Evolutionary conservation across 1,140 invertebrate genomes (phyloP), one percentile per base, ranked within the genome.

Genomic region (Pararge aegeria): DNA sequence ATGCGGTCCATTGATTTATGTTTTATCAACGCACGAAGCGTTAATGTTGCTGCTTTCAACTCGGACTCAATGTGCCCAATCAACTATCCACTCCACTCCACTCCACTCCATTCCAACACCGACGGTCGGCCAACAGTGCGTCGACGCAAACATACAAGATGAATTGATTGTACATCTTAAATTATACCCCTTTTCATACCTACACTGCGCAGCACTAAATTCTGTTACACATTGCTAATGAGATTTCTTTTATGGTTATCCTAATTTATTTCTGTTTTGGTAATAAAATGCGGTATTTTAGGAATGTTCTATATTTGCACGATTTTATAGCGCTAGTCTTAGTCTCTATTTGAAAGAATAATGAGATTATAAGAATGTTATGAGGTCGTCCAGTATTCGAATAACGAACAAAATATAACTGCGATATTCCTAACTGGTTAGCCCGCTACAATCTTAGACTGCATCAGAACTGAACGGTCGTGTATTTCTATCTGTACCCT

Each of bases 1-100:
- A 58, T 54, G 53, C 38, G 30, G 50, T 50, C 46, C 61, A 73
- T 73, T 73, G 70, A 73, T 73, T 73, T 67, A 69, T 68, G 67
- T 61, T 50, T 66, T 66, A 67, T 70, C 70, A 68, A 57, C 46
- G 64, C 34, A 21, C 62, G 55, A 70, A 54, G 64, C 61, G 61
- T 67, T 70, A 67, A 62, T 53, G 61, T 64, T 54, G 48, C 53
- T 62, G 54, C 53, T 66, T 55, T 56, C 53, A 60, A 55, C 60
- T 62, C 55, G 55, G 57, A 46, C 61, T 61, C 51, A 64, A 61
- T 50, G 38, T 59, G 48, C 55, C 58, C 61, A 52, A 69, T 61
- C 61, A 60, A 34, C 30, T n/a, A n/a, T 27, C 30, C 30, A 34
- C 30, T 34, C 30, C 30, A 34, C 30, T 34, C 10, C 10, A 34